phyloP scores from a whole-genome alignment of 2,113 vertebrate genomes.

The Menura novaehollandiae region DNA sequence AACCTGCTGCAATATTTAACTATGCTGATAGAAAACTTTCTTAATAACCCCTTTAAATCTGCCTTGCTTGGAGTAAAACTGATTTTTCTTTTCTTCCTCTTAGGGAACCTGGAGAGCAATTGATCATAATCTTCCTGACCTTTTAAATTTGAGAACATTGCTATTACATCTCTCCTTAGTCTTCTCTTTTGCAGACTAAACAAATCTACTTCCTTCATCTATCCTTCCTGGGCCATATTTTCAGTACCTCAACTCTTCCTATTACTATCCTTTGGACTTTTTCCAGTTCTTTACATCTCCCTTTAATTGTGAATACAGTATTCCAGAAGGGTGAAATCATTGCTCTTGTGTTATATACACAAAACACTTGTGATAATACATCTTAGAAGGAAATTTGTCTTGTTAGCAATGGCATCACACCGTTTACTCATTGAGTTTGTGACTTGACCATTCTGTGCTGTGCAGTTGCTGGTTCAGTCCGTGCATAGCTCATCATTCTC shows the following conservation, averaged over 20 bases:
- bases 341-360: background rate
- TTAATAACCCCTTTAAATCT: background rate
- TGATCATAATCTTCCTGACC: background rate
- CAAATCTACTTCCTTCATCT: conserved; percentile 54
- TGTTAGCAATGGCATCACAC: background rate
- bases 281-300: conserved; percentile 6
- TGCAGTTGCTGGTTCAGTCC: background rate
- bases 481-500: background rate
- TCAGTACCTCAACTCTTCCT: background rate
- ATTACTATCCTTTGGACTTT: conserved; percentile 18
- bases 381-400: background rate
- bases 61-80: background rate
- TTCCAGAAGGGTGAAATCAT: conserved; percentile 42
- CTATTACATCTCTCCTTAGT: conserved; percentile 1
- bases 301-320: background rate
- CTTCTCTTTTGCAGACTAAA: conserved; percentile 56
- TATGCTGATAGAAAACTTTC: background rate
- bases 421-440: background rate
- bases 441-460: background rate
- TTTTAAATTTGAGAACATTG: conserved; percentile 6
- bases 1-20: background rate
- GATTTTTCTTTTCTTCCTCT: background rate
- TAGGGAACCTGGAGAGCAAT: background rate
- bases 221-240: conserved; percentile 16
- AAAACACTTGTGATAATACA: background rate